Conservation (phyloP, 2,888 invertebrate genomes). For the Desoria tigrina region DNA sequence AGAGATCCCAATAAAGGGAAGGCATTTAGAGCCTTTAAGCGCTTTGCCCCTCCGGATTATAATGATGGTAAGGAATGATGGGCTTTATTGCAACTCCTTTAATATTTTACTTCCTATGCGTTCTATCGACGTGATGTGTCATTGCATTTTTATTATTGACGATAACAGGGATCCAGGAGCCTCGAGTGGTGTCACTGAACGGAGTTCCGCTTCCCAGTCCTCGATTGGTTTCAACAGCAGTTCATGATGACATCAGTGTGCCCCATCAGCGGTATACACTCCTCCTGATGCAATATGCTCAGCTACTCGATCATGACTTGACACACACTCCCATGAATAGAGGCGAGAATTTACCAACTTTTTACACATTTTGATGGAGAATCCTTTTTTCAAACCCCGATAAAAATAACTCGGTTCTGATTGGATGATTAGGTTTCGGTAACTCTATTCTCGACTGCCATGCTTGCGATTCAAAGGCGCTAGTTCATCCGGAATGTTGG, state of each 20-base stretch:
- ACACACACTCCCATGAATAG: constrained; percentile 62
- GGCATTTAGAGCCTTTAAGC: constrained; percentile 57
- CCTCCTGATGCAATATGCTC: constrained; percentile 64
- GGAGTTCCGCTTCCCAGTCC: constrained; percentile 59
- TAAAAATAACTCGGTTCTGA: not conserved
- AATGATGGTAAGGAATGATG: constrained; percentile 58
- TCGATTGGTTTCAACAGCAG: constrained; percentile 59
- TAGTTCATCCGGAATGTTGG: constrained; percentile 62
- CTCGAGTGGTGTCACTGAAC: constrained; percentile 33
- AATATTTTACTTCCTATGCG: constrained; percentile 57
- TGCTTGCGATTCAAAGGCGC: constrained; percentile 59
- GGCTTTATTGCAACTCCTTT: constrained; percentile 58
- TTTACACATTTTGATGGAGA: no score
- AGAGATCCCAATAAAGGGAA: constrained; percentile 58
- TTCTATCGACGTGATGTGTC: constrained; percentile 58
- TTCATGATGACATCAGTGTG: constrained; percentile 59
- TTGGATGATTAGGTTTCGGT: constrained; percentile 55
- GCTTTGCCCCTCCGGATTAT: constrained; percentile 58
- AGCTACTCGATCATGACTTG: constrained; percentile 64
- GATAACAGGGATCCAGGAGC: constrained; percentile 40
- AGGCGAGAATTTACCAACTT: constrained; percentile 53
- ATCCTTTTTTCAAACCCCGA: not conserved
- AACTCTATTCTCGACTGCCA: constrained; percentile 59
- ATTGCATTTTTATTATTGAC: not conserved
- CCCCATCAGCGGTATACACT: constrained; percentile 60